Percentiles rank a stretch among this genome's conserved stretches.
phyloP scores from a whole-genome alignment of 2,797 vertebrate genomes.

The Phrynocephalus forsythii region DNA sequence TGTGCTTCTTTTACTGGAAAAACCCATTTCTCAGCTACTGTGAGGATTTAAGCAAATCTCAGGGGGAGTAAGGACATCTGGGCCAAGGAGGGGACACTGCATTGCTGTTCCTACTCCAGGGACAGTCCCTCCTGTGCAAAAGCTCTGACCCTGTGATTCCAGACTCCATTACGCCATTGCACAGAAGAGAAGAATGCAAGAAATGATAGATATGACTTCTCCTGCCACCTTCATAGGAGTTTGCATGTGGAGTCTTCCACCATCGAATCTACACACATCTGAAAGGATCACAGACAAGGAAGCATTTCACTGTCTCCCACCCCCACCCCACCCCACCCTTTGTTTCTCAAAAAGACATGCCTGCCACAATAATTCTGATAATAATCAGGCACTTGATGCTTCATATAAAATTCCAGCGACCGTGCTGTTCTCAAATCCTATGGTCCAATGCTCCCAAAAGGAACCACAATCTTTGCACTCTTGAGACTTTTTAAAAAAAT shows the following conservation, averaged over 20 bases:
- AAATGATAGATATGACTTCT: not conserved
- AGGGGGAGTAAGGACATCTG: too few species aligned
- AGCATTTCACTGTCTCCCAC: not conserved
- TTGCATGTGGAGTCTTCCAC: not conserved
- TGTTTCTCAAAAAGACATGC: not conserved
- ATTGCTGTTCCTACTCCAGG: too few species aligned
- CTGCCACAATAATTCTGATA: not conserved
- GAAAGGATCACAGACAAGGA: not conserved
- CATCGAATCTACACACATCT: not conserved
- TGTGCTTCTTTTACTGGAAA: too few species aligned
- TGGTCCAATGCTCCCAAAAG: not conserved
- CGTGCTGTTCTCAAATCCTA: not conserved
- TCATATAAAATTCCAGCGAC: not conserved
- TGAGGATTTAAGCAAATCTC: too few species aligned
- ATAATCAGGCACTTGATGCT: not conserved
- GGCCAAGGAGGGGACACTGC: too few species aligned
- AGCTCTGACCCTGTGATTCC: too few species aligned
- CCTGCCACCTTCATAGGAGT: not conserved
- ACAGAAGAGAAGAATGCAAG: too few species aligned
- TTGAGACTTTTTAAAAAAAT: too few species aligned
- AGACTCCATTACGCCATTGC: too few species aligned
- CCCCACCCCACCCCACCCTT: too few species aligned
- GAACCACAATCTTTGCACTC: not conserved
- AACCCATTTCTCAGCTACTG: too few species aligned
- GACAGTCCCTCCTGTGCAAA: too few species aligned